A percentile compares a stretch with the other conserved stretches of the same genome.
These are phyloP conservation scores for Caenorhabditis macrosperma DNA, from an alignment of 2,888 invertebrate species.

Conservation along the genomic window DNA sequence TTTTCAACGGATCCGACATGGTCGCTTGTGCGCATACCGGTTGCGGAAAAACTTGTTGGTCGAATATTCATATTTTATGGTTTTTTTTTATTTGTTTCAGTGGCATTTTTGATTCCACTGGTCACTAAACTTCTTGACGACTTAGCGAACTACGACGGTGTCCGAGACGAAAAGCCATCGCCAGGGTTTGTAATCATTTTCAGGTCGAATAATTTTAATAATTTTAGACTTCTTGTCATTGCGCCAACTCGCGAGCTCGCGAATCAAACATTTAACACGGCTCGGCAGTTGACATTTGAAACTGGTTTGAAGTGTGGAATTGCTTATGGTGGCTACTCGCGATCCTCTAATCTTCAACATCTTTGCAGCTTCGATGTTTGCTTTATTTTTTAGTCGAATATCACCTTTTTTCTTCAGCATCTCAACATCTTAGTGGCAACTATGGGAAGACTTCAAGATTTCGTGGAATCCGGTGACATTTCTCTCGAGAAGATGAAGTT, in stretches of 20 bases:
- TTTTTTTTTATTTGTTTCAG: too few species aligned
- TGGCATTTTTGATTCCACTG: constrained; percentile 49
- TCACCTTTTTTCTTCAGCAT: constrained; percentile 1
- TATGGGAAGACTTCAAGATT: constrained; percentile 50
- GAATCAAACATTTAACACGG: constrained; percentile 39
- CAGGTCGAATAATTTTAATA: neutral
- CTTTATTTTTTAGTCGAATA: too few species aligned
- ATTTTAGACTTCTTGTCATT: constrained; percentile 31
- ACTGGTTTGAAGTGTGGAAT: constrained; percentile 35
- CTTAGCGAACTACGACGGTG: neutral
- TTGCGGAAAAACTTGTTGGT: constrained; percentile 52
- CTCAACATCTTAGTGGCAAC: constrained; percentile 47
- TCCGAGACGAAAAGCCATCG: constrained; percentile 21
- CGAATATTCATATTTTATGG: neutral
- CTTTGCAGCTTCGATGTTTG: constrained; percentile 19
- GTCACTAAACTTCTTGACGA: constrained; percentile 37
- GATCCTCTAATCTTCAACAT: constrained; percentile 42
- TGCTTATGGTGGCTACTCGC: constrained; percentile 43
- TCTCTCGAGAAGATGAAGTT: constrained; percentile 33
- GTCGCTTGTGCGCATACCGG: constrained; percentile 59
- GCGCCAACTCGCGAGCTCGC: constrained; percentile 53
- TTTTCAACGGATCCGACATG: constrained; percentile 39
- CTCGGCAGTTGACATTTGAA: constrained; percentile 38
- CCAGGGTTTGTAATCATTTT: constrained; percentile 16
- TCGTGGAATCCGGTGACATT: constrained; percentile 23